phyloP scores from a whole-genome alignment of 2,888 invertebrate species.

The Tetramorium bicarinatum region DNA sequence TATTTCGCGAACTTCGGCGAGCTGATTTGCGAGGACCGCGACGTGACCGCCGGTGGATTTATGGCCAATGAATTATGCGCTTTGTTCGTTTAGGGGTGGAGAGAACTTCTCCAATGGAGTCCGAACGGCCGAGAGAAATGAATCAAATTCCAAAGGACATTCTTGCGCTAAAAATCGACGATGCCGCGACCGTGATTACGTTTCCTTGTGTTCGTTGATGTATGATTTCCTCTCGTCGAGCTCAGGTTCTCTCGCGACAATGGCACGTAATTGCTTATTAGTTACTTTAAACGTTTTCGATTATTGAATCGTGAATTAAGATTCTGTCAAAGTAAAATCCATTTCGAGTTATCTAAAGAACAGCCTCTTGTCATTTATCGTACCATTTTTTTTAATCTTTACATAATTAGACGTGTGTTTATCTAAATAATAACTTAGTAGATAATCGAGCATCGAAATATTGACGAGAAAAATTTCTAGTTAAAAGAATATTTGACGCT shows the following conservation, averaged over 20 bases:
- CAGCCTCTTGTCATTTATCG: background rate
- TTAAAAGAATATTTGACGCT: background rate
- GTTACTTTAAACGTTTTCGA: slow-evolving; percentile 11
- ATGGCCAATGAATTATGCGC: slow-evolving; percentile 65
- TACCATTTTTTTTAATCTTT: background rate
- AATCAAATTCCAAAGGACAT: slow-evolving; percentile 55
- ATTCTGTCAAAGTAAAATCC: slow-evolving; percentile 3
- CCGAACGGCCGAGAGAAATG: slow-evolving; percentile 24
- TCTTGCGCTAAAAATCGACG: slow-evolving; percentile 44
- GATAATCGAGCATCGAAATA: background rate
- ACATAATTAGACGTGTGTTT: background rate
- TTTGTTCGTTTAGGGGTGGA: slow-evolving; percentile 55
- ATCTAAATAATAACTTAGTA: background rate
- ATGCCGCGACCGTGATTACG: slow-evolving; percentile 17
- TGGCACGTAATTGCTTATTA: slow-evolving; percentile 28
- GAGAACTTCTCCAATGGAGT: slow-evolving; percentile 36
- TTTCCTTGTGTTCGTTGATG: slow-evolving; percentile 36
- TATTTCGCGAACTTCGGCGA: slow-evolving; percentile 62
- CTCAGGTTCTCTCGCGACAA: background rate
- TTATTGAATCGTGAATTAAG: slow-evolving; percentile 28
- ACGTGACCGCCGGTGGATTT: slow-evolving; percentile 63
- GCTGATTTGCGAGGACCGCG: slow-evolving; percentile 60
- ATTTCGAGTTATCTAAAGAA: slow-evolving; percentile 3
- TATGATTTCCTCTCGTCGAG: slow-evolving; percentile 16
- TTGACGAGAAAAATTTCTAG: background rate